Evolutionary conservation across 2,888 invertebrate genomes (phyloP).

Genomic region (Oxycera nigricornis): DNA sequence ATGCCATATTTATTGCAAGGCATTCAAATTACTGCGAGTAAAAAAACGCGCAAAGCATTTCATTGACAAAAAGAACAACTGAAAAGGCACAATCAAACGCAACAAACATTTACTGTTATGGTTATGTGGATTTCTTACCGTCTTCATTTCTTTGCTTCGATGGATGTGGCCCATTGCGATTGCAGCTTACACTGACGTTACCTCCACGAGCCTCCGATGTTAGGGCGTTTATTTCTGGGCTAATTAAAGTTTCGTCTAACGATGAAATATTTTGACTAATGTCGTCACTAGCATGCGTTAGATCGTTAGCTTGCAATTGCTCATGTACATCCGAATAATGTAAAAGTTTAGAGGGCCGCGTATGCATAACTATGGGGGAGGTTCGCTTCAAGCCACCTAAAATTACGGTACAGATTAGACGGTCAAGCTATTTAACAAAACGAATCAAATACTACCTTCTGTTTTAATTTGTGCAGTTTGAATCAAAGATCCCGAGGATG

Average conservation of each 20-base stretch:
- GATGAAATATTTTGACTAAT: conserved; percentile 51
- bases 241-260: conserved; percentile 65
- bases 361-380: conserved; percentile 63
- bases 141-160: conserved; percentile 50
- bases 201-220: conserved; percentile 64
- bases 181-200: conserved; percentile 47
- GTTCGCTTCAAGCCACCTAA: conserved; percentile 63
- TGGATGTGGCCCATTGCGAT: conserved; percentile 55
- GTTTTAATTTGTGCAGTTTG: conserved; percentile 48
- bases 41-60: too few species aligned
- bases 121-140: conserved; percentile 53
- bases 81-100: too few species aligned
- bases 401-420: conserved; percentile 1
- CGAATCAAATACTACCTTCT: conserved; percentile 44
- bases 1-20: too few species aligned
- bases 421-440: background rate
- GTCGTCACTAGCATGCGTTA: conserved; percentile 37
- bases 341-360: conserved; percentile 61
- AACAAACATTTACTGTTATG: too few species aligned
- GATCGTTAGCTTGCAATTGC: conserved; percentile 8
- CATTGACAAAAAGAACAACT: too few species aligned
- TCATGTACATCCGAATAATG: conserved; percentile 55
- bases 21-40: too few species aligned
- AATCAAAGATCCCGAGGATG: conserved; percentile 37
- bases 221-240: conserved; percentile 73